Base-by-base conservation (phyloP, 2,888 invertebrate species). In the Leptopilina drosophilae region DNA sequence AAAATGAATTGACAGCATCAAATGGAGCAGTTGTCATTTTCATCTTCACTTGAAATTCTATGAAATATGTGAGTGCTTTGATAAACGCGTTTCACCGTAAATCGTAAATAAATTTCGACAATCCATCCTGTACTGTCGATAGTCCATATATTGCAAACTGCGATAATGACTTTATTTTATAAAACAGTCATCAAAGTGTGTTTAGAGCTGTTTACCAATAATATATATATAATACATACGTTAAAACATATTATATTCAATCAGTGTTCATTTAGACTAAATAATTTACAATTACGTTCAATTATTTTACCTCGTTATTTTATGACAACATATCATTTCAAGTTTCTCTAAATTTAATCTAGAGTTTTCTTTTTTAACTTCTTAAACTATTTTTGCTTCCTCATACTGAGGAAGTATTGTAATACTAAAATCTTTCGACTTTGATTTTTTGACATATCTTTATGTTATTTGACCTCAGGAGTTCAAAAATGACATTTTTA, bases 11-110 rank as follows among this genome's bases (percentile, higher is more conserved):
- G 62, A 62, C 62, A 62, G 20, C 62, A 62, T 62, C 62, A 64
- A 64, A 64, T 14, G 14, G 33, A 33, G 33, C 26, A 20, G 11
- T 40, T 64, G 64, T 33, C 33, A 64, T 33, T 64, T 64, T 64
- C 64, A 64, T 40, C 64, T 64, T 40, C 33, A 64, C 64, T 33
- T 14, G 12, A 64, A 64, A 64, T 64, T 40, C 64, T 64, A 40
- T 64, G 64, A 64, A 64, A 64, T 64, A 64, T 64, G 64, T 40
- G 64, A 14, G 33, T 12, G 5, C 40, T 64, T 64, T 64, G 64
- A 64, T 64, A 64, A 64, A 64, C 64, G 64, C 64, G 64, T 64
- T 64, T 64, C 64, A 64, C 33, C 12, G 33, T 64, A 64, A 64
- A 64, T 64, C 64, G 33, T 40, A 64, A 64, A 64, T 64, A 64